phyloP scores from a whole-genome alignment of 2,888 invertebrate species.

The Leptopterna dolabrata region DNA sequence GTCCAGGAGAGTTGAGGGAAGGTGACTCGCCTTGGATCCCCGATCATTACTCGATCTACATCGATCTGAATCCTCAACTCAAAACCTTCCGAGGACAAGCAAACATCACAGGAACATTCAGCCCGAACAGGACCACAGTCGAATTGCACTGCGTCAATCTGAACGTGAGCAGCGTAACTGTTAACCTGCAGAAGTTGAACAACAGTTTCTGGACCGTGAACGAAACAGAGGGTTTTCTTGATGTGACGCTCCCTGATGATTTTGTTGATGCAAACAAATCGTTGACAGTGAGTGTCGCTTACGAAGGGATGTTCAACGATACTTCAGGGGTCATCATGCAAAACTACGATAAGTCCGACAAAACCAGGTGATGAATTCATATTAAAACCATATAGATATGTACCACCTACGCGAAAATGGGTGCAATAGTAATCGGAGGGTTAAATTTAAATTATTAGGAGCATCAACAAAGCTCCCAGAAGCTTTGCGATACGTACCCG shows the following conservation, averaged over 20 bases:
- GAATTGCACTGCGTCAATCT: not conserved
- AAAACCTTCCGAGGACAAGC: not conserved
- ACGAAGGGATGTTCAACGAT: not conserved
- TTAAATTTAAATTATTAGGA: too few species aligned
- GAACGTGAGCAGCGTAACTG: not conserved
- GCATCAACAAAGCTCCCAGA: too few species aligned
- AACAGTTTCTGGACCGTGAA: not conserved
- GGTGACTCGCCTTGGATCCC: not conserved
- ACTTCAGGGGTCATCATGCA: not conserved
- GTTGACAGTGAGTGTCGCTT: not conserved
- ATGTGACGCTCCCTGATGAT: not conserved
- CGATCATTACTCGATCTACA: not conserved
- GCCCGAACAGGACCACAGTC: not conserved
- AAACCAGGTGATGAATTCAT: conserved; percentile 6
- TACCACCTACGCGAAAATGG: too few species aligned
- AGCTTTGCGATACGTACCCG: too few species aligned
- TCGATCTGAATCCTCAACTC: not conserved
- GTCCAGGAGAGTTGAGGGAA: not conserved
- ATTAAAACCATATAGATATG: too few species aligned
- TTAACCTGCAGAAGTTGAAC: not conserved
- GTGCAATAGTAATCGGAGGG: too few species aligned
- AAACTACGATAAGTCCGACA: not conserved
- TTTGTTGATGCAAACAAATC: not conserved
- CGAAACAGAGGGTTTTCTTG: not conserved
- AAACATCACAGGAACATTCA: not conserved